Conservation (phyloP, 2,888 invertebrate species). For the Pseudococcus jackbeardsleyi region DNA sequence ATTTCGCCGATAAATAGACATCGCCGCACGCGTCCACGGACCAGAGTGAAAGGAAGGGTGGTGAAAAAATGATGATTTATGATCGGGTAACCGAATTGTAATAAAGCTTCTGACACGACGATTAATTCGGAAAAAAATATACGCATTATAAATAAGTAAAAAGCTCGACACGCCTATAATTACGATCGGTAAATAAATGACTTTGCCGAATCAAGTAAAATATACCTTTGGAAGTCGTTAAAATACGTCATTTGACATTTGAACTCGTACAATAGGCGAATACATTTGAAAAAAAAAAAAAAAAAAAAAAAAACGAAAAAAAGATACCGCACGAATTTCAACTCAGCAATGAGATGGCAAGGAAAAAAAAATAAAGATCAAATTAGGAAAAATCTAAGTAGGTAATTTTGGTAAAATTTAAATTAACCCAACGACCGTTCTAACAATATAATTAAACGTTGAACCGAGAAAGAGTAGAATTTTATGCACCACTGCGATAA, state of each 20-base stretch:
- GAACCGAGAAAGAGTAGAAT: not conserved
- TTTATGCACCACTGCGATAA: conserved; percentile 47
- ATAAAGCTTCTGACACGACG: conserved; percentile 42
- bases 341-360: not conserved
- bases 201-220: not conserved
- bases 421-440: conserved; percentile 42
- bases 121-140: conserved; percentile 50
- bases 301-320: not conserved
- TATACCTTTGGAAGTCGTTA: not conserved
- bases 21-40: not conserved
- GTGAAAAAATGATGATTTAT: conserved; percentile 42
- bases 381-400: not conserved
- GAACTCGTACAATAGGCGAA: not conserved
- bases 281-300: too few species aligned
- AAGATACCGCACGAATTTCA: not conserved
- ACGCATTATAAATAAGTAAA: not conserved
- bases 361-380: not conserved
- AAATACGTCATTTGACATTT: conserved; percentile 23
- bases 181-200: conserved; percentile 36
- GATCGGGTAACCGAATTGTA: conserved; percentile 23
- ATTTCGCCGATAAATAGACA: conserved; percentile 38
- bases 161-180: conserved; percentile 48
- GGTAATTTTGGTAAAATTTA: conserved; percentile 28
- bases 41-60: not conserved
- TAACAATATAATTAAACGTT: conserved; percentile 37